Percentiles rank a stretch among this genome's conserved stretches.
These are phyloP conservation scores for Mellilla xanthometata DNA, from an alignment of 2,888 invertebrate species.

Conservation along the genomic window DNA sequence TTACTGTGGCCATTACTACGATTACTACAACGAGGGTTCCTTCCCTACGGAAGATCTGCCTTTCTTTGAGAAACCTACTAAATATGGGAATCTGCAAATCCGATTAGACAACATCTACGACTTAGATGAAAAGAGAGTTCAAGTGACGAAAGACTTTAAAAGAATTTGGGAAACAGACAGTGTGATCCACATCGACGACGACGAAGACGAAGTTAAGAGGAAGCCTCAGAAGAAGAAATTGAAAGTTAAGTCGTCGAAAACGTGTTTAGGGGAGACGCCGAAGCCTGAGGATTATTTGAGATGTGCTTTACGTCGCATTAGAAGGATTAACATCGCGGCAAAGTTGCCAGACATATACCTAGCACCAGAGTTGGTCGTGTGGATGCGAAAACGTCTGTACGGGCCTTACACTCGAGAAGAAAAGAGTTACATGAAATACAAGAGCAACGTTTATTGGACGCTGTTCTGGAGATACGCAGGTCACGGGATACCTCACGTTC, in stretches of 20 bases:
- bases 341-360: conserved; percentile 63
- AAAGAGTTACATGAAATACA: conserved; percentile 41
- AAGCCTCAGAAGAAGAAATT: conserved; percentile 48
- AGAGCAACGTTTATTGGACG: conserved; percentile 54
- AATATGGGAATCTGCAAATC: conserved; percentile 44
- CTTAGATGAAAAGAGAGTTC: conserved; percentile 50
- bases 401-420: conserved; percentile 47
- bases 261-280: conserved; percentile 56
- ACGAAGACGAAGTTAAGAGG: conserved; percentile 37
- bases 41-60: conserved; percentile 59
- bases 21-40: conserved; percentile 58
- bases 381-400: conserved; percentile 66
- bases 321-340: conserved; percentile 58
- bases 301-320: conserved; percentile 58
- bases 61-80: conserved; percentile 60
- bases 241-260: conserved; percentile 43
- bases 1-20: conserved; percentile 60
- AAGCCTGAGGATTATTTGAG: conserved; percentile 60
- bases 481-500: conserved; percentile 51
- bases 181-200: conserved; percentile 47
- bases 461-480: conserved; percentile 43
- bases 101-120: conserved; percentile 67
- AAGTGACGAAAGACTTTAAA: conserved; percentile 60
- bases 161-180: conserved; percentile 68
- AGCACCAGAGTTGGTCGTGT: conserved; percentile 65